Conservation (phyloP, 2,797 vertebrate species). For the Chelidonichthys spinosus region DNA sequence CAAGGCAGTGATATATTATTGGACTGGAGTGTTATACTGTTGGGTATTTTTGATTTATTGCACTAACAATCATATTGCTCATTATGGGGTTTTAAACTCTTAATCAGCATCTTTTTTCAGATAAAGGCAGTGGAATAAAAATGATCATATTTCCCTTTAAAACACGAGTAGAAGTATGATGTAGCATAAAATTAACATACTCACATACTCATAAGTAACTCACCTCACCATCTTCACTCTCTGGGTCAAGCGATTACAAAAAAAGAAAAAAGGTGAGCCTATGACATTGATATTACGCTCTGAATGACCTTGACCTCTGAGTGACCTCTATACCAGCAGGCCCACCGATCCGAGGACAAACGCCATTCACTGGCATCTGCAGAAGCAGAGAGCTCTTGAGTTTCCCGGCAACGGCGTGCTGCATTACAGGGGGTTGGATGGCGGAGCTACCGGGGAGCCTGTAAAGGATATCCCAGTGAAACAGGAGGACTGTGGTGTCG, state of each 20-base stretch:
- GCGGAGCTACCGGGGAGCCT: conserved; percentile 42
- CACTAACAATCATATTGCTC: neutral
- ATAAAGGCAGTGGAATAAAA: neutral
- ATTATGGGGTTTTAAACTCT: neutral
- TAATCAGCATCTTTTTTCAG: neutral
- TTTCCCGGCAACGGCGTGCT: conserved; percentile 69
- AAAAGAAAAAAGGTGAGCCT: neutral
- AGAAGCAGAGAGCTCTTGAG: conserved; percentile 47
- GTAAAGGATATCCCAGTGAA: conserved; percentile 74
- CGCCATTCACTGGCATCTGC: conserved; percentile 26
- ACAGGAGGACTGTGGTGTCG: conserved; percentile 69
- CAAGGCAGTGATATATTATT: no score
- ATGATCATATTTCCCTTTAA: neutral
- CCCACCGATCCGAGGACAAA: conserved; percentile 29
- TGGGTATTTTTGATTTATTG: no score
- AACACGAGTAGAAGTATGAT: neutral
- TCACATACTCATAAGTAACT: no score
- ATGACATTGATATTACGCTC: conserved; percentile 9
- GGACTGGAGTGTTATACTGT: no score
- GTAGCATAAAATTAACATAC: neutral
- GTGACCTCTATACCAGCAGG: conserved; percentile 20
- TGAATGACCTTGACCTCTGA: conserved; percentile 49
- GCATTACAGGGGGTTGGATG: conserved; percentile 53
- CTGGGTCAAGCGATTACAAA: conserved; percentile 18
- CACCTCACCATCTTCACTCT: conserved; percentile 8